Evolutionary conservation across 2,113 vertebrate genomes (phyloP).

Genomic region (Tupaia tana): DNA sequence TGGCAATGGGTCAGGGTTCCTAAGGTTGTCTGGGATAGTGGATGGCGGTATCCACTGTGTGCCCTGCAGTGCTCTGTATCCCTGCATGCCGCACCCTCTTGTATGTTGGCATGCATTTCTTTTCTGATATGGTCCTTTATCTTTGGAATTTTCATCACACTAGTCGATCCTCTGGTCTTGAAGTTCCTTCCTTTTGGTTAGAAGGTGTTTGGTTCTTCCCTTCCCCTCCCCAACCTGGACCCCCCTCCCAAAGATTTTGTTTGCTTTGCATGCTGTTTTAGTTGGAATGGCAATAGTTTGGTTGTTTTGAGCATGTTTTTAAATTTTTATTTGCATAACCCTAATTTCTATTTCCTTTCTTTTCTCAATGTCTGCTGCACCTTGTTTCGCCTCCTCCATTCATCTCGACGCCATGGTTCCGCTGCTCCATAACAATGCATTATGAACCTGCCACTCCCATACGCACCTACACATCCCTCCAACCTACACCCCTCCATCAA

Average conservation of each 20-base stretch:
- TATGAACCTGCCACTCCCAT: slow-evolving; percentile 89
- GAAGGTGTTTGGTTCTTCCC: slow-evolving; percentile 80
- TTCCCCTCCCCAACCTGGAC: slow-evolving; percentile 57
- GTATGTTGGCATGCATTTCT: slow-evolving; percentile 87
- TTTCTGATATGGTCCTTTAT: slow-evolving; percentile 78
- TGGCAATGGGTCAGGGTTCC: slow-evolving; percentile 24
- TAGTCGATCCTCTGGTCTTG: slow-evolving; percentile 75
- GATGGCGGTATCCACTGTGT: slow-evolving; percentile 62
- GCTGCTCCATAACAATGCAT: slow-evolving; percentile 93
- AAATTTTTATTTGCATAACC: slow-evolving; percentile 89
- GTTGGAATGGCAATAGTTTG: slow-evolving; percentile 90
- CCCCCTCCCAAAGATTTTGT: slow-evolving; percentile 73
- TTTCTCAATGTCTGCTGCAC: slow-evolving; percentile 87
- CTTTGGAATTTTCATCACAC: slow-evolving; percentile 78
- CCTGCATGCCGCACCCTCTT: slow-evolving; percentile 79
- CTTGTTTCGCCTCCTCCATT: slow-evolving; percentile 89
- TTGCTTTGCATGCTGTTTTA: slow-evolving; percentile 91
- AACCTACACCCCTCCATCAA: slow-evolving; percentile 86
- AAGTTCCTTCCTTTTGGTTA: slow-evolving; percentile 81
- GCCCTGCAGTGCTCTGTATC: slow-evolving; percentile 63
- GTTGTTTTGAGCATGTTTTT: slow-evolving; percentile 91
- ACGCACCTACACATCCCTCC: slow-evolving; percentile 88
- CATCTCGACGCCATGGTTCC: slow-evolving; percentile 91
- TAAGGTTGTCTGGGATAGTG: slow-evolving; percentile 59
- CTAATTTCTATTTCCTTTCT: slow-evolving; percentile 94